Evolutionary conservation across 2,113 vertebrate genomes (phyloP).

Genomic region (Xenopus borealis): DNA sequence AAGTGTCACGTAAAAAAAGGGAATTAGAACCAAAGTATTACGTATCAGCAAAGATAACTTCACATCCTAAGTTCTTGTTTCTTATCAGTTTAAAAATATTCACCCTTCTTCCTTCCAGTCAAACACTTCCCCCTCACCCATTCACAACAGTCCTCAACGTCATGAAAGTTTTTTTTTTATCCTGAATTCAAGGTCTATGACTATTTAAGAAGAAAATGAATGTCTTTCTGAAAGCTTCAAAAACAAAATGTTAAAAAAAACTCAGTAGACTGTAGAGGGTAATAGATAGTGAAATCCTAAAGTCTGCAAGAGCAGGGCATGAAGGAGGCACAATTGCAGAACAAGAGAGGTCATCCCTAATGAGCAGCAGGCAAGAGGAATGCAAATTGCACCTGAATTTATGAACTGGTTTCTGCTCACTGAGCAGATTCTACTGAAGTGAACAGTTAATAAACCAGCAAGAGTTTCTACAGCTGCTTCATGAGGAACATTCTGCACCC

Average conservation of each 20-base stretch:
- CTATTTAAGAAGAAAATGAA: conserved; percentile 6
- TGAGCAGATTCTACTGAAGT: conserved; percentile 69
- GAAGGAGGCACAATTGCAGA: conserved; percentile 51
- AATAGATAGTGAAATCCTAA: conserved; percentile 56
- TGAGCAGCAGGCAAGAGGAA: conserved; percentile 56
- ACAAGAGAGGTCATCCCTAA: conserved; percentile 62
- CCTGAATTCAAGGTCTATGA: conserved; percentile 15
- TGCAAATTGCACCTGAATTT: conserved; percentile 68
- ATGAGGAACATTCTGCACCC: not conserved
- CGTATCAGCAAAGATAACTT: too few relatives aligned
- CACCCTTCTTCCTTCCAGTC: too few relatives aligned
- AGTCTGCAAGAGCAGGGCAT: conserved; percentile 40
- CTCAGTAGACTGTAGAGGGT: conserved; percentile 29
- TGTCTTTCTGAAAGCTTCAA: conserved; percentile 18
- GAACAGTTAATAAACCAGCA: conserved; percentile 68
- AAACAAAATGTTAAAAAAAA: conserved; percentile 1
- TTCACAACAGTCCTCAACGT: conserved; percentile 15
- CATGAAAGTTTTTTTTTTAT: not conserved
- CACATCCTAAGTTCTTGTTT: too few relatives aligned
- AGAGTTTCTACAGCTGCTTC: conserved; percentile 63
- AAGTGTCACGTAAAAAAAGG: too few relatives aligned
- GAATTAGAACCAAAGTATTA: too few relatives aligned
- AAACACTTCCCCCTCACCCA: too few relatives aligned
- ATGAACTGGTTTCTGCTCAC: conserved; percentile 68
- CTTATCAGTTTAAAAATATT: too few relatives aligned